Percentiles rank a stretch among this genome's conserved stretches.
These are phyloP conservation scores for Ostrea edulis DNA, from an alignment of 1,140 invertebrate genomes.

Conservation along the genomic window DNA sequence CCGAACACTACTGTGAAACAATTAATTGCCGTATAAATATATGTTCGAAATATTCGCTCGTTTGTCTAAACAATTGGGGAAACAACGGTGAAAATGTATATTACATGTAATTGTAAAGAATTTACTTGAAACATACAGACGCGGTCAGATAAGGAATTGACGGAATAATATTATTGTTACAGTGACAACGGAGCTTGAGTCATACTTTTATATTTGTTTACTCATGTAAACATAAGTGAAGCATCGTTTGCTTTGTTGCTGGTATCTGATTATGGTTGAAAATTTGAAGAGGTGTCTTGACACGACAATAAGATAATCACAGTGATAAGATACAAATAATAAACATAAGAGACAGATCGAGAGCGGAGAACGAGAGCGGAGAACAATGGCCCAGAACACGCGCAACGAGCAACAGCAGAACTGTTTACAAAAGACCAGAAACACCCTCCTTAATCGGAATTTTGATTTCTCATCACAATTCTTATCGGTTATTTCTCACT, in stretches of 20 bases:
- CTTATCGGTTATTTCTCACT: constrained; percentile 14
- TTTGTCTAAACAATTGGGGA: too few relatives aligned
- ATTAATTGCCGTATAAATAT: too few relatives aligned
- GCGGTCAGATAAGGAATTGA: neutral
- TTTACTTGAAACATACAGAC: neutral
- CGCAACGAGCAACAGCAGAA: neutral
- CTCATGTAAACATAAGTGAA: neutral
- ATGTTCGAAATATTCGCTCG: too few relatives aligned
- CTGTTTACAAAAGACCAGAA: neutral
- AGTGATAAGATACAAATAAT: neutral
- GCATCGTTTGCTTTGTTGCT: neutral
- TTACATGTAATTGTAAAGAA: too few relatives aligned
- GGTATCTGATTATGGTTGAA: neutral
- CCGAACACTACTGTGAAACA: too few relatives aligned
- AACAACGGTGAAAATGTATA: too few relatives aligned
- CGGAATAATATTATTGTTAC: neutral
- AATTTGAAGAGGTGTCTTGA: constrained; percentile 5
- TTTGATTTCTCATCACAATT: constrained; percentile 18
- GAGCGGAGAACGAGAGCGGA: too few relatives aligned
- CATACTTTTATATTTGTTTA: neutral
- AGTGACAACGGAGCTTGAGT: neutral
- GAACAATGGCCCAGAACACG: neutral
- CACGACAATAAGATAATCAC: constrained; percentile 8
- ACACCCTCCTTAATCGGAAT: neutral
- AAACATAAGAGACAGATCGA: neutral